Percentiles rank a stretch among this genome's conserved stretches.
These are phyloP conservation scores for Alsophila aescularia DNA, from an alignment of 2,888 invertebrate genomes.

Conservation along the genomic window DNA sequence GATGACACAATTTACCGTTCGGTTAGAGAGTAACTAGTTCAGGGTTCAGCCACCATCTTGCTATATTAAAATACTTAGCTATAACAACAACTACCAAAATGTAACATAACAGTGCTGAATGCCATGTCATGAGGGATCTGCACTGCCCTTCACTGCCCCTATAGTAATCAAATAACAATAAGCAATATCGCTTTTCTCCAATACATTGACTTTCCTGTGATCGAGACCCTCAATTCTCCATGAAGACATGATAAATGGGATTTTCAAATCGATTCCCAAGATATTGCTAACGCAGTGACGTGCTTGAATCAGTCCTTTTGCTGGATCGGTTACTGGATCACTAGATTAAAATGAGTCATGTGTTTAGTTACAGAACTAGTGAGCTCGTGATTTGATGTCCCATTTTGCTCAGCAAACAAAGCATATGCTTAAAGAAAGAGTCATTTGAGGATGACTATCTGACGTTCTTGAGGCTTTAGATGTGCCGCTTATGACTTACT, in stretches of 20 bases:
- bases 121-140: neutral
- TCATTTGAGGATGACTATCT: too few relatives aligned
- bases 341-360: too few relatives aligned
- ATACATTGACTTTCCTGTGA: constrained; percentile 11
- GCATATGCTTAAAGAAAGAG: too few relatives aligned
- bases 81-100: neutral
- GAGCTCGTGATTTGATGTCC: too few relatives aligned
- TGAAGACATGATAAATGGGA: constrained; percentile 9
- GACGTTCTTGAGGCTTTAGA: too few relatives aligned
- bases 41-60: too few relatives aligned
- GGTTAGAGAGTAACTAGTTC: too few relatives aligned
- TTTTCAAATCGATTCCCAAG: constrained; percentile 9
- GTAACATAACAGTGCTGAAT: neutral
- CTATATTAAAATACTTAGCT: too few relatives aligned
- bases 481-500: too few relatives aligned
- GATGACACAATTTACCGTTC: too few relatives aligned
- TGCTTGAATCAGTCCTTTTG: neutral
- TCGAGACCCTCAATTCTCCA: neutral
- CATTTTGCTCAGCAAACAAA: too few relatives aligned
- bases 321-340: neutral
- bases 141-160: constrained; percentile 3
- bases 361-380: too few relatives aligned
- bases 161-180: constrained; percentile 21
- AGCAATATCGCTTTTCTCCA: constrained; percentile 7
- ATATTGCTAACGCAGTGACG: neutral